Evolutionary conservation across 2,888 invertebrate genomes (phyloP).

Genomic region (Scaptomyza reducta): DNA sequence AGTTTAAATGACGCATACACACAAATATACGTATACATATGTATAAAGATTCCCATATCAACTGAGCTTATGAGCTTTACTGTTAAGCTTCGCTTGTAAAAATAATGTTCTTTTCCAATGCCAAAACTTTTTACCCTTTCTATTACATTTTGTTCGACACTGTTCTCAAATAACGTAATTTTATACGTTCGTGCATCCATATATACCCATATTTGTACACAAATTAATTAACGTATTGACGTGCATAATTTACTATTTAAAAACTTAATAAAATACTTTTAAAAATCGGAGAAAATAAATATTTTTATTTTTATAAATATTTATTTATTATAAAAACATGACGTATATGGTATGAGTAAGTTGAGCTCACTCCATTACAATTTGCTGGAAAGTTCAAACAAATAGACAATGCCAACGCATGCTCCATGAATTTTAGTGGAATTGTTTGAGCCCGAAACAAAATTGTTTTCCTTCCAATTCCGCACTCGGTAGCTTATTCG

Average conservation of each 20-base stretch:
- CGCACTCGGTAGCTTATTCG: constrained; percentile 14
- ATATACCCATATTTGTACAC: background rate
- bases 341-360: background rate
- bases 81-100: background rate
- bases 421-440: constrained; percentile 47
- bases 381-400: constrained; percentile 3
- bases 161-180: background rate
- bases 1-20: background rate
- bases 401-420: constrained; percentile 40
- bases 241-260: background rate
- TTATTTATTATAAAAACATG: background rate
- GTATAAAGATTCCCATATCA: too few species aligned
- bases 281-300: background rate
- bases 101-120: constrained; percentile 3
- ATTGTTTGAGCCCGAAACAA: constrained; percentile 23
- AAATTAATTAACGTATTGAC: background rate
- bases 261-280: too few species aligned
- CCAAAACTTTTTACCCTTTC: background rate
- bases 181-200: too few species aligned
- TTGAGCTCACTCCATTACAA: background rate
- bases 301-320: too few species aligned
- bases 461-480: constrained; percentile 32
- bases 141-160: too few species aligned
- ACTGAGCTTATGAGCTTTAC: background rate
- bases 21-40: too few species aligned